These are phyloP conservation scores for Panzeria rudis DNA, from an alignment of 2,888 invertebrate genomes.

Conservation along the genomic window DNA sequence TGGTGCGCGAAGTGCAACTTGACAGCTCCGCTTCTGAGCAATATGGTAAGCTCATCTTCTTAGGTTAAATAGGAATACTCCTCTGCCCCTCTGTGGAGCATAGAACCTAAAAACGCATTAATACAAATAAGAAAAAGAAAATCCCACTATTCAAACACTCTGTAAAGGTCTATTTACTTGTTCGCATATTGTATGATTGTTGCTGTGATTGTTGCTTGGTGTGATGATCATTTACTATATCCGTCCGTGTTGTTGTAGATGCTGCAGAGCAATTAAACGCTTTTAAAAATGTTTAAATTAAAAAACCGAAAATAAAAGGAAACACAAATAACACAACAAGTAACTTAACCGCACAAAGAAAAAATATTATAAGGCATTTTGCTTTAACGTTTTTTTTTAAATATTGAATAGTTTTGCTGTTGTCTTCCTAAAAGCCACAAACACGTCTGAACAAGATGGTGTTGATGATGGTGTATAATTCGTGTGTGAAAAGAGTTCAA, in stretches of 20 bases:
- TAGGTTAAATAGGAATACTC: no score
- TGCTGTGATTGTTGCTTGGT: neutral
- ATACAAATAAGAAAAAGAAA: neutral
- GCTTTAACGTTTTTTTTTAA: conserved; percentile 15
- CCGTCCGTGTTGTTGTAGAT: conserved; percentile 6
- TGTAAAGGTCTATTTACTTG: neutral
- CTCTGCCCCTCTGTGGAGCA: no score
- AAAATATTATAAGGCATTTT: conserved; percentile 46
- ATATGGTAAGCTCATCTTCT: no score
- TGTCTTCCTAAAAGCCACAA: conserved; percentile 7
- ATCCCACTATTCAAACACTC: neutral
- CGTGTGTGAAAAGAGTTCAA: neutral
- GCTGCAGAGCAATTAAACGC: conserved; percentile 66
- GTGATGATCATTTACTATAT: conserved; percentile 55
- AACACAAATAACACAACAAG: conserved; percentile 31
- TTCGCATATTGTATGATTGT: neutral
- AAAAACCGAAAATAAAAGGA: conserved; percentile 39
- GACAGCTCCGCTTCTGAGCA: no score
- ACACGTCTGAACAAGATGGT: neutral
- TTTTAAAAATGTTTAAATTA: conserved; percentile 65
- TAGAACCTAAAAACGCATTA: neutral
- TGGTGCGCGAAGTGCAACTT: no score
- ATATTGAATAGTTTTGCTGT: conserved; percentile 4
- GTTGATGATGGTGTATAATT: neutral
- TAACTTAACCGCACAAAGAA: conserved; percentile 17